A percentile compares a stretch with the other conserved stretches of the same genome.
Conservation (phyloP, 2,113 vertebrate species). For the Leucopternis melanops region DNA sequence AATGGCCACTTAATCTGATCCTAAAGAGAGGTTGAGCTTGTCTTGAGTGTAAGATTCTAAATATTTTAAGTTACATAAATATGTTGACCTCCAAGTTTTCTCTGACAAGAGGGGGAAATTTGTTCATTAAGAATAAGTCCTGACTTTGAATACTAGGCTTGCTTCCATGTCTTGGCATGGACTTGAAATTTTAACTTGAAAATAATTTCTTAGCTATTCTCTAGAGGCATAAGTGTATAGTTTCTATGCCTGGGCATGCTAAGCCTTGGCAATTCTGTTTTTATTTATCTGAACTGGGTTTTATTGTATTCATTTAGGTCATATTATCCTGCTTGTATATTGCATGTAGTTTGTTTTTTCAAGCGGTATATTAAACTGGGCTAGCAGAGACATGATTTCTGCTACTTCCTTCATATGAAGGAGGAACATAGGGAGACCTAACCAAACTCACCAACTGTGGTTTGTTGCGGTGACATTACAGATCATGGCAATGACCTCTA, state of each 20-base stretch:
- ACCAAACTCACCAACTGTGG: neutral
- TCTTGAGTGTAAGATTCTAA: neutral
- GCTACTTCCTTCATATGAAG: conserved; percentile 40
- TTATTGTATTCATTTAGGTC: conserved; percentile 51
- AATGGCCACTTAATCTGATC: neutral
- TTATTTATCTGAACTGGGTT: conserved; percentile 53
- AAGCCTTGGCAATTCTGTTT: conserved; percentile 48
- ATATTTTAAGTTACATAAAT: neutral
- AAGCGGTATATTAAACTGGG: conserved; percentile 32
- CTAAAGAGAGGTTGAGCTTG: neutral
- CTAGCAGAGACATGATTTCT: conserved; percentile 57
- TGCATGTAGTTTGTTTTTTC: conserved; percentile 52
- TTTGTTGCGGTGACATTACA: conserved; percentile 42
- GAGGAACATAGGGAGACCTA: conserved; percentile 14
- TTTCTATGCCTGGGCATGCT: conserved; percentile 49
- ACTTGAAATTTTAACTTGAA: conserved; percentile 12
- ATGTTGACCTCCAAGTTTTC: neutral
- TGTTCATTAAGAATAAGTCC: neutral
- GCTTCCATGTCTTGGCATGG: neutral
- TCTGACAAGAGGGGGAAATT: neutral
- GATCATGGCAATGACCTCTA: conserved; percentile 9
- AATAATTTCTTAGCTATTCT: conserved; percentile 46
- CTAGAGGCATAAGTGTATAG: conserved; percentile 7
- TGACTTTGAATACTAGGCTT: neutral
- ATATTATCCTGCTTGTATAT: conserved; percentile 36